These are phyloP conservation scores for Chironomus tepperi DNA, from an alignment of 1,140 invertebrate species.

Conservation along the genomic window DNA sequence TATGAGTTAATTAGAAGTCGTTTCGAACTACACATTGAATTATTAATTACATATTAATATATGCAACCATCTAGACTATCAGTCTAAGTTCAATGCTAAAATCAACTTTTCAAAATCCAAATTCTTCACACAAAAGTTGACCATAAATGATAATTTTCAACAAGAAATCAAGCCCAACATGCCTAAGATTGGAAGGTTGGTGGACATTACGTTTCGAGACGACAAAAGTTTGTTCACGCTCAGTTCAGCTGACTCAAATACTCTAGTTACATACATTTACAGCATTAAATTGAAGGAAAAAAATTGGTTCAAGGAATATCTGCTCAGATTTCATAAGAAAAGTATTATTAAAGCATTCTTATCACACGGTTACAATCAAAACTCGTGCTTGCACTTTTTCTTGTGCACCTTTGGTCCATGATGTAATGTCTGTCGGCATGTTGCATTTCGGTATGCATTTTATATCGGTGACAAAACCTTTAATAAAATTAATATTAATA, in stretches of 20 bases:
- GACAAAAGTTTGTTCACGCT: background rate
- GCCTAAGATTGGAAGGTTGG: background rate
- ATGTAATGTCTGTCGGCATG: background rate
- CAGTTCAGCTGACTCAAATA: too few species aligned
- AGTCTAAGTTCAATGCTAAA: background rate
- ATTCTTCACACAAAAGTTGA: background rate
- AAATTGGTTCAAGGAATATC: conserved; percentile 7
- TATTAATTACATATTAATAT: too few species aligned
- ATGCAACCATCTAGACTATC: too few species aligned
- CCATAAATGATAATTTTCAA: background rate
- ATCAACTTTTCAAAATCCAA: background rate
- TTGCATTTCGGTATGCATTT: background rate
- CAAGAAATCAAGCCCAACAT: background rate
- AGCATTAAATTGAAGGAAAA: background rate
- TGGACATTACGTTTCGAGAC: background rate
- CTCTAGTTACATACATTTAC: background rate
- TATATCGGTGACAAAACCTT: background rate
- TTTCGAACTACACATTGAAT: too few species aligned
- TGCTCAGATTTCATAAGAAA: background rate
- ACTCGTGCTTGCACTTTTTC: too few species aligned
- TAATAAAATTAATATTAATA: background rate
- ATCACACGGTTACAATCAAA: background rate
- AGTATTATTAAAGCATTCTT: background rate
- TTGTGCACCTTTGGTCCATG: background rate
- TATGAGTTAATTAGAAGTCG: too few species aligned